Evolutionary conservation across 2,797 vertebrate species (phyloP).

Genomic region (Sebastes nivosus): DNA sequence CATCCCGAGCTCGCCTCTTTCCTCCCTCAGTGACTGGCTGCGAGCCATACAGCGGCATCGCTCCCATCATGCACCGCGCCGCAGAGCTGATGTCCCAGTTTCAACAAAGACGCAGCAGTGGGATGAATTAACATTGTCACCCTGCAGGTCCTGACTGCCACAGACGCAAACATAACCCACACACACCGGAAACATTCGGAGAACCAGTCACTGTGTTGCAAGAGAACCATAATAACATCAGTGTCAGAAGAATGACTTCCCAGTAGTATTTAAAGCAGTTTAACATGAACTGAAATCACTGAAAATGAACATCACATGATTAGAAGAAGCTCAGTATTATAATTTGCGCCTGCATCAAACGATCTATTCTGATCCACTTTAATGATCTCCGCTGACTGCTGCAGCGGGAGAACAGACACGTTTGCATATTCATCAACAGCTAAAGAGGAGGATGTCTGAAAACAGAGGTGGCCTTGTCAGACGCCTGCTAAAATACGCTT

Average conservation of each 20-base stretch:
- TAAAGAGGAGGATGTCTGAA: slow-evolving; percentile 53
- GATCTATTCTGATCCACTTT: slow-evolving; percentile 1
- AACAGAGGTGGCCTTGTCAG: slow-evolving; percentile 72
- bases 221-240: neutral
- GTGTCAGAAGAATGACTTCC: neutral
- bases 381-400: slow-evolving; percentile 49
- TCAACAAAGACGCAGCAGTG: slow-evolving; percentile 51
- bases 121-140: slow-evolving; percentile 42
- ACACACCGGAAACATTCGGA: neutral
- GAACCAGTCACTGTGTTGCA: neutral
- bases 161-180: slow-evolving; percentile 11
- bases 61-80: slow-evolving; percentile 64
- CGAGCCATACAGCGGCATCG: slow-evolving; percentile 56
- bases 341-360: neutral
- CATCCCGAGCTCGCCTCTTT: slow-evolving; percentile 26
- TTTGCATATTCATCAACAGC: slow-evolving; percentile 62
- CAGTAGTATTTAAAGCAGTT: neutral
- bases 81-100: slow-evolving; percentile 70
- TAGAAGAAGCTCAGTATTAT: neutral
- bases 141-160: slow-evolving; percentile 43
- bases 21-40: slow-evolving; percentile 57
- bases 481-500: slow-evolving; percentile 44
- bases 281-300: neutral
- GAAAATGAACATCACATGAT: neutral
- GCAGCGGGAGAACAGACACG: slow-evolving; percentile 14